A percentile compares a stretch with the other conserved stretches of the same genome.
phyloP scores from a whole-genome alignment of 2,888 invertebrate species.

The Lasioglossum lativentre region DNA sequence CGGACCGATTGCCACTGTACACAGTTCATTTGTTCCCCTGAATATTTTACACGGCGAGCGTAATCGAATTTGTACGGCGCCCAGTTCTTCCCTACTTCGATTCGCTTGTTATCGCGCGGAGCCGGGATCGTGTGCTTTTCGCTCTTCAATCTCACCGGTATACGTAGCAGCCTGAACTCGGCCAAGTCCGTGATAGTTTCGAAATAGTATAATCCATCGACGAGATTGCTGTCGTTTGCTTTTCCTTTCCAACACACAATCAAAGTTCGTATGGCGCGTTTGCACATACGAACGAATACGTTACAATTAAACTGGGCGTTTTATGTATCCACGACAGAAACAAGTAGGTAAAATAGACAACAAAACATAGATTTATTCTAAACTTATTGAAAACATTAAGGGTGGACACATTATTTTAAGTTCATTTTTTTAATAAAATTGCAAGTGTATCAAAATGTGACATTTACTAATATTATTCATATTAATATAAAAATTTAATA shows the following conservation, averaged over 20 bases:
- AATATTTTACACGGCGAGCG: background rate
- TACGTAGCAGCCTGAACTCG: background rate
- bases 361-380: too few species aligned
- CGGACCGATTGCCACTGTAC: background rate
- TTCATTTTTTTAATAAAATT: too few species aligned
- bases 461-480: too few species aligned
- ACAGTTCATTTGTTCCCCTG: slow-evolving; percentile 7
- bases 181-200: background rate
- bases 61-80: slow-evolving; percentile 12
- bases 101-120: background rate
- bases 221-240: background rate
- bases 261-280: background rate
- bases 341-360: too few species aligned
- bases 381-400: too few species aligned
- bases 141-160: background rate
- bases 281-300: too few species aligned
- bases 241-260: background rate
- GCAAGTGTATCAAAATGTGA: too few species aligned
- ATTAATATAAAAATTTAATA: too few species aligned
- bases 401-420: too few species aligned
- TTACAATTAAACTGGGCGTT: too few species aligned
- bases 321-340: too few species aligned
- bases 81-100: background rate
- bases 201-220: background rate
- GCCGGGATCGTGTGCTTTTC: background rate